These are phyloP conservation scores for Rhodinocichla rosea DNA, from an alignment of 2,113 vertebrate genomes.

Conservation along the genomic window DNA sequence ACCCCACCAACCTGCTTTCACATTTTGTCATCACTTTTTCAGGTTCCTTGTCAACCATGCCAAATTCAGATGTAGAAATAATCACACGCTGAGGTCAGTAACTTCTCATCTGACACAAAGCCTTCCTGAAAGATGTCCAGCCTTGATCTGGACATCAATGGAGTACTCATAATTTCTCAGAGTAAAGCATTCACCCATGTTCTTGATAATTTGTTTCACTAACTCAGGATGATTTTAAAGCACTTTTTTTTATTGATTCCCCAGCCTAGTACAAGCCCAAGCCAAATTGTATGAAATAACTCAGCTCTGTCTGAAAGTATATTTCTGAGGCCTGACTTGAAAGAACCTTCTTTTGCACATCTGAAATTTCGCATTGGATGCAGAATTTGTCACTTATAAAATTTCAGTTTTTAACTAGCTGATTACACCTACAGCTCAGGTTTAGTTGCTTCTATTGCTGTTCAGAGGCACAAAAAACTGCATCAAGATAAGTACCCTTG, in stretches of 20 bases:
- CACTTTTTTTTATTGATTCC: background rate
- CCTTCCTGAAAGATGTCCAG: constrained; percentile 4
- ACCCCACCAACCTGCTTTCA: background rate
- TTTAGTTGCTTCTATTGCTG: background rate
- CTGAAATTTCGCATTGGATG: background rate
- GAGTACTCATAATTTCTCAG: background rate
- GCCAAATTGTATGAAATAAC: background rate
- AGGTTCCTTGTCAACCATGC: background rate
- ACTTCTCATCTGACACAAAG: background rate
- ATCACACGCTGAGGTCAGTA: background rate
- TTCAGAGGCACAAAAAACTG: background rate
- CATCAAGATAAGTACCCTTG: background rate
- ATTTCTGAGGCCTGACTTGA: background rate
- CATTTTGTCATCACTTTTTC: background rate
- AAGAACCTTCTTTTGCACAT: background rate
- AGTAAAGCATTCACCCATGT: background rate
- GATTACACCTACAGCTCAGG: background rate
- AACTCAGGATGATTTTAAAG: background rate
- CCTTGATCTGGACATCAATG: constrained; percentile 2
- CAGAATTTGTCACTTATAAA: background rate
- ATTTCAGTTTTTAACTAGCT: background rate
- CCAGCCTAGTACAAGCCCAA: background rate
- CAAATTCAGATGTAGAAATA: background rate
- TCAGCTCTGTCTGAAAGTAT: background rate
- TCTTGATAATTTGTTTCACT: background rate